phyloP scores from a whole-genome alignment of 2,113 vertebrate species.

The Leptodactylus fuscus region DNA sequence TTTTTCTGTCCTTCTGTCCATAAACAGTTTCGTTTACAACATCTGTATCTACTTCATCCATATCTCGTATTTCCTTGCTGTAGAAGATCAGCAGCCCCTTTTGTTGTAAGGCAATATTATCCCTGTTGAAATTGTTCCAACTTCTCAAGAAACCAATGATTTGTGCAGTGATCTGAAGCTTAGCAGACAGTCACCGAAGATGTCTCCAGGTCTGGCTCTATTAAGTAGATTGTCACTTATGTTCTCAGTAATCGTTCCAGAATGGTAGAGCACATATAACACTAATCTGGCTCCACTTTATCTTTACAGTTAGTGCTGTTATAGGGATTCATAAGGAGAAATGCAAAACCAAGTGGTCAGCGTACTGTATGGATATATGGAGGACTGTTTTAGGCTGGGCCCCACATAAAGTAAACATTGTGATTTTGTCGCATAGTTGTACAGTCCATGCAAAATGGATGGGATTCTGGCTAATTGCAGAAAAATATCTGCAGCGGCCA shows the following conservation, averaged over 20 bases:
- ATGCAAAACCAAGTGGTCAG: neutral
- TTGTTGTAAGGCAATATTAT: neutral
- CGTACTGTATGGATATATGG: too few species aligned
- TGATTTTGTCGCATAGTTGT: too few species aligned
- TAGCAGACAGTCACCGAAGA: neutral
- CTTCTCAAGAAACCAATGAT: neutral
- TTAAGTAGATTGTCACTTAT: slow-evolving; percentile 19
- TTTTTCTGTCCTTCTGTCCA: slow-evolving; percentile 31
- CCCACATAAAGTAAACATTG: too few species aligned
- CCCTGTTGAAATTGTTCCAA: slow-evolving; percentile 1
- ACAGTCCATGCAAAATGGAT: too few species aligned
- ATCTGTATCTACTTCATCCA: slow-evolving; percentile 7
- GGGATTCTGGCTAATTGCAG: too few species aligned
- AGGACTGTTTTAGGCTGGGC: too few species aligned
- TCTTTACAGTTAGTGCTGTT: neutral
- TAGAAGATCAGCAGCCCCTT: neutral
- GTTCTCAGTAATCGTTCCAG: neutral
- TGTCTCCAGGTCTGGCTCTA: neutral
- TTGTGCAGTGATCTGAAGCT: slow-evolving; percentile 16
- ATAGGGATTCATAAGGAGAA: neutral
- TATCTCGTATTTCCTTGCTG: neutral
- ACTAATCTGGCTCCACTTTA: neutral
- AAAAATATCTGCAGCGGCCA: too few species aligned
- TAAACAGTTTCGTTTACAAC: slow-evolving; percentile 39
- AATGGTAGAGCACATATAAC: neutral